Conservation (phyloP, 2,797 vertebrate genomes). For the Thalassophryne amazonica region DNA sequence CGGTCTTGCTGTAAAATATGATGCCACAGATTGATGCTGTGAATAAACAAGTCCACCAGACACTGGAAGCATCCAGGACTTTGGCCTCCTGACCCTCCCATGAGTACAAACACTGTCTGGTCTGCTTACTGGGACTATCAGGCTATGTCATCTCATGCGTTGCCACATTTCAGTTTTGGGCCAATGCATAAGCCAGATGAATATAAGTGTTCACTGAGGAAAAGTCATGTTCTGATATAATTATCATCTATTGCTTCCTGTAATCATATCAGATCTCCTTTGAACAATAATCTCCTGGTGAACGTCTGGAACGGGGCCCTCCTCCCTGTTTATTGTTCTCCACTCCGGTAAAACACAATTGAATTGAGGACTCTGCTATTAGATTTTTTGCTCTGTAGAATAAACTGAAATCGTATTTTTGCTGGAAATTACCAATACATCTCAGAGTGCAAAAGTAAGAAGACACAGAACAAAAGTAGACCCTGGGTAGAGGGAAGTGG, state of each 20-base stretch:
- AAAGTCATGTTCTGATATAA: conserved; percentile 91
- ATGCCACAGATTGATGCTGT: neutral
- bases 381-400: conserved; percentile 95
- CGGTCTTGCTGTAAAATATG: too few species aligned
- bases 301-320: conserved; percentile 88
- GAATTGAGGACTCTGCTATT: conserved; percentile 92
- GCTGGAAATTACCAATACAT: conserved; percentile 99
- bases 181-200: conserved; percentile 80
- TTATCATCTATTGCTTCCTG: conserved; percentile 97
- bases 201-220: conserved; percentile 77
- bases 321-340: conserved; percentile 96
- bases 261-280: conserved; percentile 92
- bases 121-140: conserved; percentile 4
- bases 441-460: conserved; percentile 92
- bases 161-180: conserved; percentile 69
- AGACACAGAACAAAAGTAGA: conserved; percentile 89
- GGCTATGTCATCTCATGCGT: conserved; percentile 54
- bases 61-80: conserved; percentile 5
- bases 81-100: conserved; percentile 25
- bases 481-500: conserved; percentile 69
- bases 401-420: conserved; percentile 98
- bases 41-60: neutral
- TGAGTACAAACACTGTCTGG: conserved; percentile 28
- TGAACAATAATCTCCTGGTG: conserved; percentile 91
- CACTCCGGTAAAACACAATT: conserved; percentile 95